Evolutionary conservation across 1,140 invertebrate species (phyloP).

Genomic region (Drosophila ficusphila): DNA sequence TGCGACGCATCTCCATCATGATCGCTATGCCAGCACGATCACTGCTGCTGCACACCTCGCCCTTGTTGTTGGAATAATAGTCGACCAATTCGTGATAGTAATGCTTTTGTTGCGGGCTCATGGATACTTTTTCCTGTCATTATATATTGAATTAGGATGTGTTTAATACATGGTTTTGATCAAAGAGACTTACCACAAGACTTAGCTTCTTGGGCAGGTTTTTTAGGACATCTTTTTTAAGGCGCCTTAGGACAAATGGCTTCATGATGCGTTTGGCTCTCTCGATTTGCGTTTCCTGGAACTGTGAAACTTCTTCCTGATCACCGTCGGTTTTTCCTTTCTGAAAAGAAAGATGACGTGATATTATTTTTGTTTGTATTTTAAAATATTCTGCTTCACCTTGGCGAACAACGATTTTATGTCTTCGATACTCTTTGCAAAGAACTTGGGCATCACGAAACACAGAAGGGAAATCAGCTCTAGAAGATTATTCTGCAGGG

Average conservation of each 20-base stretch:
- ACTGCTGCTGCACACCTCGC: slow-evolving; percentile 85
- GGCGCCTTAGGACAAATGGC: slow-evolving; percentile 95
- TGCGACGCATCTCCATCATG: slow-evolving; percentile 95
- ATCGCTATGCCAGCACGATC: slow-evolving; percentile 89
- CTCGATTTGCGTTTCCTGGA: slow-evolving; percentile 94
- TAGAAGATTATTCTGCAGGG: slow-evolving; percentile 97
- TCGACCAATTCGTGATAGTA: slow-evolving; percentile 91
- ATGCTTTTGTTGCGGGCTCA: slow-evolving; percentile 89
- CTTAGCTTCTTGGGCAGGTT: slow-evolving; percentile 93
- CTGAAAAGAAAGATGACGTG: slow-evolving; percentile 41
- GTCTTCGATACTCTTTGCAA: slow-evolving; percentile 94
- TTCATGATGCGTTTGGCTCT: slow-evolving; percentile 98
- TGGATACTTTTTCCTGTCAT: slow-evolving; percentile 84
- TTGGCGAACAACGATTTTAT: slow-evolving; percentile 94
- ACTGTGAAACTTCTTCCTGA: slow-evolving; percentile 88
- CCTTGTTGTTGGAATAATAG: slow-evolving; percentile 88
- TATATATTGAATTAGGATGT: background rate
- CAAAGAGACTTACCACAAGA: slow-evolving; percentile 85
- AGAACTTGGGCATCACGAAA: slow-evolving; percentile 98
- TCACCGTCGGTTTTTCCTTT: slow-evolving; percentile 83
- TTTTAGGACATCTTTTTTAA: slow-evolving; percentile 94
- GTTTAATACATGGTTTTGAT: too few relatives aligned
- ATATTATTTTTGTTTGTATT: background rate
- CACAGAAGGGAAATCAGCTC: slow-evolving; percentile 97
- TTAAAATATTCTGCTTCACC: slow-evolving; percentile 20